A percentile compares a stretch with the other conserved stretches of the same genome.
These are phyloP conservation scores for Sebastiscus albofasciatus DNA, from an alignment of 2,797 vertebrate species.

Conservation along the genomic window DNA sequence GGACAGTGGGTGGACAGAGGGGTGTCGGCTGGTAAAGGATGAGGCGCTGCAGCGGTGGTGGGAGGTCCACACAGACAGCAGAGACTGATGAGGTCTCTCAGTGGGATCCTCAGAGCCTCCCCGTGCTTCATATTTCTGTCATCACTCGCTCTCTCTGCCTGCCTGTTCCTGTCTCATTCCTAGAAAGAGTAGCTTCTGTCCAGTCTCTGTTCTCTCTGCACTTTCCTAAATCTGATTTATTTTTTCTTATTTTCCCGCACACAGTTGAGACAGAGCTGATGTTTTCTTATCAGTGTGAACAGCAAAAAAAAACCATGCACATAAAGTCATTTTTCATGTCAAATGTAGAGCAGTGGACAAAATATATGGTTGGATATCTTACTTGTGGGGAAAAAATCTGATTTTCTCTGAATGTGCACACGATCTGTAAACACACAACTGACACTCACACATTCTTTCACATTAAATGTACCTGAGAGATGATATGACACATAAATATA, in stretches of 20 bases:
- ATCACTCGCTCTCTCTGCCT: not conserved
- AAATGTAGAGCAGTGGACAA: not conserved
- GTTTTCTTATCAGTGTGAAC: not conserved
- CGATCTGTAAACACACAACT: not conserved
- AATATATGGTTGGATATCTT: not conserved
- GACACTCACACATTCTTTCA: not conserved
- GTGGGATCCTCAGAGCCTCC: conserved; percentile 15
- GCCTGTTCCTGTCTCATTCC: not conserved
- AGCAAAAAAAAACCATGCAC: not conserved
- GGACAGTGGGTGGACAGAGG: conserved; percentile 48
- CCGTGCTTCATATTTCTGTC: conserved; percentile 5
- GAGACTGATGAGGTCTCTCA: conserved; percentile 50
- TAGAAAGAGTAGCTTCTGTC: not conserved
- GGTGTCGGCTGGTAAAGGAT: conserved; percentile 36
- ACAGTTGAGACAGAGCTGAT: conserved; percentile 1
- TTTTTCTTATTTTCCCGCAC: not conserved
- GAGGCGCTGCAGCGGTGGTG: conserved; percentile 35
- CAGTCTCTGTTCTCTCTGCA: not conserved
- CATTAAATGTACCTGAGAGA: not conserved
- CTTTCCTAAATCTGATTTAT: not conserved
- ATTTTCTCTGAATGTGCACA: not conserved
- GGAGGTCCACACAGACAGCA: conserved; percentile 34
- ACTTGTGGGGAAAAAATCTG: not conserved
- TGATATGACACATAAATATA: not conserved
- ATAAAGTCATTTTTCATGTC: not conserved